Conservation (phyloP, 1,140 invertebrate genomes). For the Drosophila teissieri region DNA sequence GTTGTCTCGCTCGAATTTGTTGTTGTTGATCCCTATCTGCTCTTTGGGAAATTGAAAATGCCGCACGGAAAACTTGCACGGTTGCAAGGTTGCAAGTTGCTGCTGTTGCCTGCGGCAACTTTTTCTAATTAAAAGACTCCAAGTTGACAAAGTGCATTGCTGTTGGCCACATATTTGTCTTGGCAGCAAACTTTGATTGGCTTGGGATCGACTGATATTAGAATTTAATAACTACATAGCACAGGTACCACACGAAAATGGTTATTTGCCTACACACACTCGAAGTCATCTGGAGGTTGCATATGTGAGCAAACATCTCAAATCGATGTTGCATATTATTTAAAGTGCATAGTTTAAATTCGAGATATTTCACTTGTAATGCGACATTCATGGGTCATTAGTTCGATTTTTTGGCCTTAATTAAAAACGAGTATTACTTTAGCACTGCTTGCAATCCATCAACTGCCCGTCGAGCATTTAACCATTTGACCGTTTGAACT, state of each 20-base stretch:
- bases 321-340: too few relatives aligned
- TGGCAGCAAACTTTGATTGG: constrained; percentile 27
- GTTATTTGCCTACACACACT: neutral
- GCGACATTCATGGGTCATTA: neutral
- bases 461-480: neutral
- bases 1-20: constrained; percentile 1
- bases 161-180: constrained; percentile 29
- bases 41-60: constrained; percentile 33
- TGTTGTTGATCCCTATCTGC: constrained; percentile 33
- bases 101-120: constrained; percentile 23
- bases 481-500: constrained; percentile 21
- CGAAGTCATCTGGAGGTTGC: neutral
- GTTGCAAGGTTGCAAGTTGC: constrained; percentile 27
- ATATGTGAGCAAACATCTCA: too few relatives aligned
- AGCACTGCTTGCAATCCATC: too few relatives aligned
- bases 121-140: constrained; percentile 46
- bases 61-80: neutral
- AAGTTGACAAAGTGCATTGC: constrained; percentile 44
- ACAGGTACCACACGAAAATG: neutral
- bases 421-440: neutral
- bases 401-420: too few relatives aligned
- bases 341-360: too few relatives aligned
- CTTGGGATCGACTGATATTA: neutral
- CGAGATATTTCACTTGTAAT: neutral
- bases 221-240: neutral